Conservation (phyloP, 2,888 invertebrate species). For the Glyphotaelius pellucidus region DNA sequence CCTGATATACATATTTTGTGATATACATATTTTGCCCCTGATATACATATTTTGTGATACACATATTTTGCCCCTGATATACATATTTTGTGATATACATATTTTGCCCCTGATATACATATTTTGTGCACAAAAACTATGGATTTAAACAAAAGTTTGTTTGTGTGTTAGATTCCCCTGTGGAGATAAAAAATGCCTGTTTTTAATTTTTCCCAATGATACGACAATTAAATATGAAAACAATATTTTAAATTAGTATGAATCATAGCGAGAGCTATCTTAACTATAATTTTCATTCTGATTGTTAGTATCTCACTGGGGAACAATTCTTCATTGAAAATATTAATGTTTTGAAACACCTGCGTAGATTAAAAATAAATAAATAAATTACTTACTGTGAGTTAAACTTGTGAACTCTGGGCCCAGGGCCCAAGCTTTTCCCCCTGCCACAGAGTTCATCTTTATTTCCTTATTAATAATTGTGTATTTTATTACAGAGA, state of each 20-base stretch:
- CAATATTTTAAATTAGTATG: too few species aligned
- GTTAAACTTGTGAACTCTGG: not conserved
- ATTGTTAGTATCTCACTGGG: too few species aligned
- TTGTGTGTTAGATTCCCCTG: not conserved
- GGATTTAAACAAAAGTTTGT: not conserved
- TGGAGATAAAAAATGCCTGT: not conserved
- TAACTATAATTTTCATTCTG: too few species aligned
- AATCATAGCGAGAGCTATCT: too few species aligned
- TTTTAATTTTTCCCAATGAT: not conserved
- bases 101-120: too few species aligned
- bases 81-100: not conserved
- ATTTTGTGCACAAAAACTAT: not conserved
- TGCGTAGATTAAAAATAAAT: not conserved
- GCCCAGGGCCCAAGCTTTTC: not conserved
- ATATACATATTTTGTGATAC: too few species aligned
- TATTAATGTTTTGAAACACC: too few species aligned
- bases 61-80: too few species aligned
- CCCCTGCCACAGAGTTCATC: not conserved
- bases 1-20: too few species aligned
- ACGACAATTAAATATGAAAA: not conserved
- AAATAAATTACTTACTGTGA: not conserved
- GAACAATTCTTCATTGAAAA: too few species aligned
- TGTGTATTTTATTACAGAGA: conserved; percentile 50
- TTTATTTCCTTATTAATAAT: not conserved
- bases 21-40: too few species aligned